Base-by-base conservation (phyloP, 2,113 vertebrate species). In the Salvelinus namaycush region DNA sequence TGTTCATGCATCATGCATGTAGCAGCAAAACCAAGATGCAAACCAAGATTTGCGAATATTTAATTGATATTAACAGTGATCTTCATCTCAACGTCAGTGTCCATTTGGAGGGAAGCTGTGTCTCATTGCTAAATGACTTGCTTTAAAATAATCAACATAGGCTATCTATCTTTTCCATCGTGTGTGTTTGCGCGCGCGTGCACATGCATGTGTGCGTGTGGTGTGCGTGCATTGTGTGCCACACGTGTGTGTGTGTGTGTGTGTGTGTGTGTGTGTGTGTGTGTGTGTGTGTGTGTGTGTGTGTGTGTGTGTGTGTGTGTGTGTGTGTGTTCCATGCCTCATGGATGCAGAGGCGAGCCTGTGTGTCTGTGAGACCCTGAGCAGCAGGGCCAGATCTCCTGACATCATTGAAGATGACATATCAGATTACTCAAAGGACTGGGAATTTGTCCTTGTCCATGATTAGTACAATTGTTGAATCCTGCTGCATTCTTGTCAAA, bases 381-480 rank as follows among this genome's bases (percentile, higher is more conserved):
- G 75, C 83, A 83, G 84, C 83, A 76, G 82, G 83, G 85, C 80
- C 81, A 74, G 84, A 88, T 87, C 87, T 89, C 86, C 83, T 81
- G 92, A 93, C 90, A 90, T 94, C 89, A 93, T 88, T 90, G 91
- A 93, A 88, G 86, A 89, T 91, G 85, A 86, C 79, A 83, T 94
- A 95, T 98, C 91, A 72, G 87, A 91, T 98, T 96, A 95, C 96
- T 86, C 83, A 89, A 88, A 94, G 94, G 93, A 90, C 90, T 90
- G 84, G 84, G 79, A 91, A 92, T 96, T 96, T 95, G 95, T 94
- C 95, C 95, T 96, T 97, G 94, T 89, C 91, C 85, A 27, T 83
- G 83, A 92, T 90, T 88, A 83, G 81, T 83, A 87, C 83, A 88
- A 76, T 85, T 89, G 79, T 86, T 87, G 84, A 85, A 83, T 80